Conservation (phyloP, 2,113 vertebrate species). For the Desmodus rotundus region DNA sequence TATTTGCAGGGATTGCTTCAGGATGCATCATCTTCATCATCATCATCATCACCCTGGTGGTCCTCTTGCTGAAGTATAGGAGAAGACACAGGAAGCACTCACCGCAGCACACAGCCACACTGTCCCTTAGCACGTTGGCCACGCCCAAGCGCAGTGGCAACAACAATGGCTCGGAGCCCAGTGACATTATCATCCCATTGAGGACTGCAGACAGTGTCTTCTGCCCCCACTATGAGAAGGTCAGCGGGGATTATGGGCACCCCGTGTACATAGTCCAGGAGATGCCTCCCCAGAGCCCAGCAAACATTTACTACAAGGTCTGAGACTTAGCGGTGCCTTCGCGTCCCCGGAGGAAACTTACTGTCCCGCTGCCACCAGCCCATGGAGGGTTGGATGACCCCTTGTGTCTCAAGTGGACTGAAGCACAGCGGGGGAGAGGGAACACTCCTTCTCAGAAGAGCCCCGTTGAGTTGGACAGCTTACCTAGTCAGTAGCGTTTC, state of each 20-base stretch:
- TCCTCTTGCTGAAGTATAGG: slow-evolving; percentile 96
- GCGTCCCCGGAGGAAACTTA: slow-evolving; percentile 58
- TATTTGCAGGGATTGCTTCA: slow-evolving; percentile 96
- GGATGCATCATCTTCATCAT: slow-evolving; percentile 98
- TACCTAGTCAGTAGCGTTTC: slow-evolving; percentile 82
- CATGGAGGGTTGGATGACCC: slow-evolving; percentile 73
- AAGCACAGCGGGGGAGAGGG: slow-evolving; percentile 74
- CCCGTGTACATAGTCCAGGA: slow-evolving; percentile 99
- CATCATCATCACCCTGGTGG: slow-evolving; percentile 98
- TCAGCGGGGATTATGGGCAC: slow-evolving; percentile 99
- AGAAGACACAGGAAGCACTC: slow-evolving; percentile 97
- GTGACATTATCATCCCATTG: slow-evolving; percentile 99
- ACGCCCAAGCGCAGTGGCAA: slow-evolving; percentile 95
- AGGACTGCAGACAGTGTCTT: slow-evolving; percentile 99
- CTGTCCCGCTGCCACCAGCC: neutral
- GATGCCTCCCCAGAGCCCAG: slow-evolving; percentile 99
- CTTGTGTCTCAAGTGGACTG: slow-evolving; percentile 81
- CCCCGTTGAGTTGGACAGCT: slow-evolving; percentile 80
- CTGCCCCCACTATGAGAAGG: slow-evolving; percentile 99
- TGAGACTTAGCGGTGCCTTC: slow-evolving; percentile 84
- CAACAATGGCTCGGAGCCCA: slow-evolving; percentile 98
- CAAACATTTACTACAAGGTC: slow-evolving; percentile 99
- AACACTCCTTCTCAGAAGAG: slow-evolving; percentile 72
- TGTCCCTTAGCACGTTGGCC: slow-evolving; percentile 97
- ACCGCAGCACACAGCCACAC: slow-evolving; percentile 92